Evolutionary conservation across 2,888 invertebrate genomes (phyloP).

Genomic region (Sphaerophoria taeniata): DNA sequence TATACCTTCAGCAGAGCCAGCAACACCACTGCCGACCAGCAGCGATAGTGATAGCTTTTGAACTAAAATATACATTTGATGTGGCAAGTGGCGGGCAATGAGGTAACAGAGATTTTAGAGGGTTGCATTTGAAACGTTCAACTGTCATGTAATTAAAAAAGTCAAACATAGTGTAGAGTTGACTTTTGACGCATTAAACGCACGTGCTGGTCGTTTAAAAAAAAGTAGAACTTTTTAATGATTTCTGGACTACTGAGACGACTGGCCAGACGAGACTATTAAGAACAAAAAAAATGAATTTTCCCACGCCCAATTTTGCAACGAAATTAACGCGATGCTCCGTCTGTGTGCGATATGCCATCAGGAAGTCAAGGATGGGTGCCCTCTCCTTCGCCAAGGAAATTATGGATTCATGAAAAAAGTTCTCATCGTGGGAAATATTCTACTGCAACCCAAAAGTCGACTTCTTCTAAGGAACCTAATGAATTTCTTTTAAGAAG

Average conservation of each 20-base stretch:
- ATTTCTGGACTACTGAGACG: not conserved
- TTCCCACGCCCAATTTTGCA: constrained; percentile 63
- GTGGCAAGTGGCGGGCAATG: not conserved
- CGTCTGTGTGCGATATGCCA: constrained; percentile 25
- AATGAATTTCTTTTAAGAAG: constrained; percentile 12
- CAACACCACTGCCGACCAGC: not conserved
- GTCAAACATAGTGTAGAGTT: constrained; percentile 61
- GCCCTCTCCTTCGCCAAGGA: constrained; percentile 16
- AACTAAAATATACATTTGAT: constrained; percentile 20
- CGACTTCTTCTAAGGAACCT: constrained; percentile 28
- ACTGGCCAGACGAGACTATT: not conserved
- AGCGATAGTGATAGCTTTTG: constrained; percentile 18
- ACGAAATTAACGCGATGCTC: constrained; percentile 49
- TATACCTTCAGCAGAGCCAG: not conserved
- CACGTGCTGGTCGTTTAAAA: constrained; percentile 55
- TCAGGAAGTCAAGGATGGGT: constrained; percentile 59
- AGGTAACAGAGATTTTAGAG: constrained; percentile 32
- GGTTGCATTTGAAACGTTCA: constrained; percentile 44
- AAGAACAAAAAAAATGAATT: constrained; percentile 14
- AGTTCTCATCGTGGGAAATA: constrained; percentile 57
- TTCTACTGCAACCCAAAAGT: constrained; percentile 15
- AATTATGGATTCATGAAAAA: constrained; percentile 57
- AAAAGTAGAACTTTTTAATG: constrained; percentile 23
- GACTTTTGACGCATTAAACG: constrained; percentile 62
- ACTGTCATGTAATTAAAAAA: constrained; percentile 47